Percentiles rank a stretch among this genome's conserved stretches.
These are phyloP conservation scores for Oxyruncus cristatus DNA, from an alignment of 2,113 vertebrate species.

Conservation along the genomic window DNA sequence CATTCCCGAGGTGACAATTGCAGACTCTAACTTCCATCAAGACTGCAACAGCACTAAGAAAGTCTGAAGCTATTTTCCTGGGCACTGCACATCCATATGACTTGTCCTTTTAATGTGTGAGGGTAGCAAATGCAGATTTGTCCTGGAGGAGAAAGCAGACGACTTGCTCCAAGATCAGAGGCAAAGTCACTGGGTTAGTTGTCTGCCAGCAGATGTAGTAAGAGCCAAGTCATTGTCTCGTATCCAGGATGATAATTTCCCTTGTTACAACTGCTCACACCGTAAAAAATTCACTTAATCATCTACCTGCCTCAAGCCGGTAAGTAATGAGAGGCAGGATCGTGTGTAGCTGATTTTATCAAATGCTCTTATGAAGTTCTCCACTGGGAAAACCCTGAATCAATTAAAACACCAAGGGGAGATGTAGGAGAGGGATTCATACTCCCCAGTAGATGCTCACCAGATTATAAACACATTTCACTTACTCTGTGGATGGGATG, in stretches of 20 bases:
- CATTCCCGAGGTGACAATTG: background rate
- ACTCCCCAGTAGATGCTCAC: background rate
- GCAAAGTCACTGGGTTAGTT: slow-evolving; percentile 31
- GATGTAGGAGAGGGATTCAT: background rate
- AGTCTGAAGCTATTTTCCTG: background rate
- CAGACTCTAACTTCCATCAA: background rate
- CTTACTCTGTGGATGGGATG: background rate
- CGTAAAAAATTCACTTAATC: slow-evolving; percentile 60
- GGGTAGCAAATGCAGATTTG: background rate
- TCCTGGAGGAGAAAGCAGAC: background rate
- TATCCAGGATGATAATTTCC: slow-evolving; percentile 57
- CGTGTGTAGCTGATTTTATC: slow-evolving; percentile 23
- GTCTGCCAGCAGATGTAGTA: slow-evolving; percentile 10
- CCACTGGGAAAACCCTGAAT: slow-evolving; percentile 56
- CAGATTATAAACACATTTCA: background rate
- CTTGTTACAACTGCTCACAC: slow-evolving; percentile 45
- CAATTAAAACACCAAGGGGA: slow-evolving; percentile 50
- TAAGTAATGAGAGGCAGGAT: slow-evolving; percentile 51
- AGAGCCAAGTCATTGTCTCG: slow-evolving; percentile 48
- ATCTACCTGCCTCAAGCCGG: slow-evolving; percentile 46
- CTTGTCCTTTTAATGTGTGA: background rate
- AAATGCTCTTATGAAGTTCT: slow-evolving; percentile 27
- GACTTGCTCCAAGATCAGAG: slow-evolving; percentile 38
- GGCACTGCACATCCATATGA: background rate
- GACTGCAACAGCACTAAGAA: background rate